Evolutionary conservation across 1,140 invertebrate genomes (phyloP), one percentile per base, ranked within the genome.

Genomic region (Drosophila gunungcola): DNA sequence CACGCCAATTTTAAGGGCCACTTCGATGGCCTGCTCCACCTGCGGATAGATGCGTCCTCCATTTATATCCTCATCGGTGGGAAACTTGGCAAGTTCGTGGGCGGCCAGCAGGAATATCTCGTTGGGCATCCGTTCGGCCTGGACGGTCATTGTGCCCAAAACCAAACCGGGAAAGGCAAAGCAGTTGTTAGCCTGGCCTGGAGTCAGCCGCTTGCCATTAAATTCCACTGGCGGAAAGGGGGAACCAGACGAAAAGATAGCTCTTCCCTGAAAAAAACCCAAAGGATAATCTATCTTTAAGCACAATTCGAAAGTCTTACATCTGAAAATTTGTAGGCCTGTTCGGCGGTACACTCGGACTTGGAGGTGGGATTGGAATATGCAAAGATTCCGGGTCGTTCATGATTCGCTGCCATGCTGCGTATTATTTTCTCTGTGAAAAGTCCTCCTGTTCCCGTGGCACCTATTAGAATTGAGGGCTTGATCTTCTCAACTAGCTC

Each of bases 101-200:
- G 98, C 97, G 32, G 98, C 96, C 2, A 97, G 94, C 5, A 99
- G 93, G 93, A 98, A 98, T 34, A 96, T 94, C 52, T 98, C 96
- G 73, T 99, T 97, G 1, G 95, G 94, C 85, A 99, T 98, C 53
- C 95, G 95, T 60, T 95, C 94, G 79, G 98, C 96, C 36, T 96
- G 95, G 21, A 95, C 95, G 73, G 94, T 95, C 57, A 99, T 95
- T 12, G 96, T 95, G 46, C 96, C 98, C 13, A 99, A 93, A 5
- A 97, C 97, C n/a, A 99, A 94, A 12, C 98, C 98, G 11, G 98
- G 98, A 94, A 99, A 99, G 75, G 98, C 98, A 92, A 99, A 99
- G 1, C 98, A 96, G 93, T 99, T 99, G 93, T 99, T 99, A 61
- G 97, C 97, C 93, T 99, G 98, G 1, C 98, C 98, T 2, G 98